These are phyloP conservation scores for Bibio marci DNA, from an alignment of 2,888 invertebrate species.

Conservation along the genomic window DNA sequence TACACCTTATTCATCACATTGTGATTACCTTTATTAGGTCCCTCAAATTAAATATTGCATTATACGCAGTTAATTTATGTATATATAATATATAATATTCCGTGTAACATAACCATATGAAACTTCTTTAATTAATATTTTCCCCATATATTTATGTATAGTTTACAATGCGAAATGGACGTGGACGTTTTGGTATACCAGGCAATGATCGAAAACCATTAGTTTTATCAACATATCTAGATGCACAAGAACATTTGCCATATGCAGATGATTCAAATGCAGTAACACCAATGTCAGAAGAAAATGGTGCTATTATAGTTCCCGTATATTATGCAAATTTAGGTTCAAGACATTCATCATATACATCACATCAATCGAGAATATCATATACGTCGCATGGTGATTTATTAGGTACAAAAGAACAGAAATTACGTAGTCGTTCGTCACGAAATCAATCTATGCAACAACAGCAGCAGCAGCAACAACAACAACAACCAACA, in stretches of 20 bases:
- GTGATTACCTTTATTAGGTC: too few species aligned
- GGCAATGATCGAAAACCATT: conserved; percentile 83
- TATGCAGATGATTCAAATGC: conserved; percentile 96
- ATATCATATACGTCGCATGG: conserved; percentile 90
- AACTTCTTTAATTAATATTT: too few species aligned
- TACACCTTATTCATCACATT: too few species aligned
- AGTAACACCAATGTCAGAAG: conserved; percentile 95
- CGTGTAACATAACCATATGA: too few species aligned
- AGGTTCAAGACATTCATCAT: conserved; percentile 83
- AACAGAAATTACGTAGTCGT: conserved; percentile 61
- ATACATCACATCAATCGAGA: conserved; percentile 86
- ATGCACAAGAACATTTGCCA: conserved; percentile 86
- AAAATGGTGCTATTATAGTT: conserved; percentile 88
- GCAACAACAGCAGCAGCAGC: conserved; percentile 18
- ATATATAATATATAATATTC: too few species aligned
- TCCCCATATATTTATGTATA: too few species aligned
- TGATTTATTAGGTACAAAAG: conserved; percentile 77
- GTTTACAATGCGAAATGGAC: conserved; percentile 73
- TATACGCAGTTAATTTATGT: too few species aligned
- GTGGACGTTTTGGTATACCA: conserved; percentile 57
- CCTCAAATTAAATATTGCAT: too few species aligned
- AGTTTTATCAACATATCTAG: conserved; percentile 85
- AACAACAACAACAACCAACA: too few species aligned
- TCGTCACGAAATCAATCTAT: conserved; percentile 51
- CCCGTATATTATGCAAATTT: conserved; percentile 78